Conservation (phyloP, 2,888 invertebrate genomes). For the Nymphalis urticae region DNA sequence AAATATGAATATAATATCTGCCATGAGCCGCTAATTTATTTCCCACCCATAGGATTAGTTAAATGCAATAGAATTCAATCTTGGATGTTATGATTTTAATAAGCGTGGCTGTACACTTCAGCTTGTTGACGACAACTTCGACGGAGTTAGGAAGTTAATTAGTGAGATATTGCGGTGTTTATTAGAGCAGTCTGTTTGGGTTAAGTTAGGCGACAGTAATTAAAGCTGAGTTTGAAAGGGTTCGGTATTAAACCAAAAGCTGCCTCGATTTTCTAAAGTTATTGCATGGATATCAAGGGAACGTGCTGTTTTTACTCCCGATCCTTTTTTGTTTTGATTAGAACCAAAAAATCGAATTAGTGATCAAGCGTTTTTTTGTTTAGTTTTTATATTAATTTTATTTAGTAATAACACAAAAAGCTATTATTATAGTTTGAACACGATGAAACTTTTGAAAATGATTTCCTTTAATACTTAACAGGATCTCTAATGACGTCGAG, state of each 20-base stretch:
- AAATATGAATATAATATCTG: not conserved
- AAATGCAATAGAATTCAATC: slow-evolving; percentile 6
- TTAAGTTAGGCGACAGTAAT: slow-evolving; percentile 49
- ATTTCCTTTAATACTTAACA: not conserved
- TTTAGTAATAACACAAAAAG: not conserved
- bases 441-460: not conserved
- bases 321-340: not conserved
- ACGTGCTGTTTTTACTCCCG: not conserved
- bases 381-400: not conserved
- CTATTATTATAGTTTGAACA: too few species aligned
- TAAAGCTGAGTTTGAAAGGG: slow-evolving; percentile 40
- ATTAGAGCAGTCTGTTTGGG: slow-evolving; percentile 53
- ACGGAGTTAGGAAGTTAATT: slow-evolving; percentile 44
- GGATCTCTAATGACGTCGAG: not conserved
- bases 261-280: slow-evolving; percentile 12
- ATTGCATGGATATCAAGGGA: slow-evolving; percentile 7
- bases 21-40: too few species aligned
- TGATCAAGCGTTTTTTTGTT: too few species aligned
- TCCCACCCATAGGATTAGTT: not conserved
- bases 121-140: slow-evolving; percentile 17
- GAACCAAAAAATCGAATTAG: not conserved
- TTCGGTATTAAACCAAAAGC: slow-evolving; percentile 20
- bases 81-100: slow-evolving; percentile 10
- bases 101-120: slow-evolving; percentile 4
- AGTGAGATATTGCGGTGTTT: slow-evolving; percentile 62